Percentiles rank a stretch among this genome's conserved stretches.
phyloP scores from a whole-genome alignment of 2,113 vertebrate genomes.

The Dromas ardeola region DNA sequence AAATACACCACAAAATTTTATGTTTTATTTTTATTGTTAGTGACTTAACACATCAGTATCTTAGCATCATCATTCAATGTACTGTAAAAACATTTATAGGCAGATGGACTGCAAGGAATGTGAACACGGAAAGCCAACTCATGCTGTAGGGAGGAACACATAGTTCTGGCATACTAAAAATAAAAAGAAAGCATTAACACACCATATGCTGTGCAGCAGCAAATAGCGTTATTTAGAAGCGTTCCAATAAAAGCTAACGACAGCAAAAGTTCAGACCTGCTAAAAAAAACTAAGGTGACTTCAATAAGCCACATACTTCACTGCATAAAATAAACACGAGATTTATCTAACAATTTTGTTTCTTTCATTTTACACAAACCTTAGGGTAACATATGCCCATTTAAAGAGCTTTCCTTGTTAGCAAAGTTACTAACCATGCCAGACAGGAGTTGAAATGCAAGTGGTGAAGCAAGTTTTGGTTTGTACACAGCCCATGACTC shows the following conservation, averaged over 20 bases:
- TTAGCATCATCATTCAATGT: neutral
- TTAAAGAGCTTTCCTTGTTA: neutral
- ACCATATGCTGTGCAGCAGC: neutral
- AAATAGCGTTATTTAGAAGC: neutral
- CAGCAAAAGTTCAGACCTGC: neutral
- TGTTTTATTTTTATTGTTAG: neutral
- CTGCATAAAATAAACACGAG: neutral
- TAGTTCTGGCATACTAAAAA: conserved; percentile 59
- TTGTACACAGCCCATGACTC: neutral
- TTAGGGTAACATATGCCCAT: neutral
- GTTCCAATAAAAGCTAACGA: neutral
- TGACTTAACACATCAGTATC: neutral
- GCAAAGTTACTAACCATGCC: neutral
- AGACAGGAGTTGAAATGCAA: neutral
- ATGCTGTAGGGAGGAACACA: conserved; percentile 32
- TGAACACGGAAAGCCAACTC: conserved; percentile 34
- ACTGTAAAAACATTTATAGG: conserved; percentile 42
- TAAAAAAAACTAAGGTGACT: neutral
- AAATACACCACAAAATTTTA: neutral
- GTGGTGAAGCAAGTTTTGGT: neutral
- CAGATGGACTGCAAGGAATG: conserved; percentile 57
- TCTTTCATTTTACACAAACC: neutral
- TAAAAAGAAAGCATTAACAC: conserved; percentile 53
- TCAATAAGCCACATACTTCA: neutral
- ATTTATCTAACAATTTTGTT: neutral